These are phyloP conservation scores for Drosophila setosimentum DNA, from an alignment of 2,888 invertebrate species.

Conservation along the genomic window DNA sequence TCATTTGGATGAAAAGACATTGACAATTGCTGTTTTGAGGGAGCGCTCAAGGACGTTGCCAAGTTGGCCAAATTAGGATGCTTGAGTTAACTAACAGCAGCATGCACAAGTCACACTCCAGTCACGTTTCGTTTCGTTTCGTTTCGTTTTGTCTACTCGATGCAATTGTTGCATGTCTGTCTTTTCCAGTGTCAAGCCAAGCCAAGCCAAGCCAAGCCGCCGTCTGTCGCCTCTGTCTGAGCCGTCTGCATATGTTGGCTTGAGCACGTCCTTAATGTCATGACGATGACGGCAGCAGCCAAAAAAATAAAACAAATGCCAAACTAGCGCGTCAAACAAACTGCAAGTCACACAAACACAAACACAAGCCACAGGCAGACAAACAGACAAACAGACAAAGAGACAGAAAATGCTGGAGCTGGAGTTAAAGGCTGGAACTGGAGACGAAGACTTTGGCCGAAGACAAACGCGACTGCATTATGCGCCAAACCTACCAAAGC, in stretches of 20 bases:
- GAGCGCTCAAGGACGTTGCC: slow-evolving; percentile 72
- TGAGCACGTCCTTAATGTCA: slow-evolving; percentile 76
- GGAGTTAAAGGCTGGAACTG: slow-evolving; percentile 4
- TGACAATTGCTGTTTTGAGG: slow-evolving; percentile 37
- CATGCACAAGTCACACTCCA: slow-evolving; percentile 67
- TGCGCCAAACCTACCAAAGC: slow-evolving; percentile 64
- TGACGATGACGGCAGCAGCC: slow-evolving; percentile 58
- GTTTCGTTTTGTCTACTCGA: slow-evolving; percentile 19
- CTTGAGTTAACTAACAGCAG: slow-evolving; percentile 59
- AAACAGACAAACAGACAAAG: slow-evolving; percentile 17
- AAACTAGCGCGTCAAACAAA: slow-evolving; percentile 70
- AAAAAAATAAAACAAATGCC: slow-evolving; percentile 66
- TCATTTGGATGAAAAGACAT: slow-evolving; percentile 39
- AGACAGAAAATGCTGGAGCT: slow-evolving; percentile 15
- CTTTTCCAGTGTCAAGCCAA: slow-evolving; percentile 13
- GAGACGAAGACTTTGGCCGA: slow-evolving; percentile 6
- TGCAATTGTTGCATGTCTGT: slow-evolving; percentile 45
- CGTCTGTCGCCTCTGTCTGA: slow-evolving; percentile 23
- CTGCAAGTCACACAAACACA: slow-evolving; percentile 59
- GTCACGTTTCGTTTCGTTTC: slow-evolving; percentile 63
- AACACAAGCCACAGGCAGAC: slow-evolving; percentile 11
- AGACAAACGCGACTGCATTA: slow-evolving; percentile 70
- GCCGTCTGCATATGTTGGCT: slow-evolving; percentile 68
- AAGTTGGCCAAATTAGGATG: slow-evolving; percentile 74
- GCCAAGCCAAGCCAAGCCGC: not conserved